phyloP scores from a whole-genome alignment of 2,113 vertebrate genomes.

The Scolopax mira region DNA sequence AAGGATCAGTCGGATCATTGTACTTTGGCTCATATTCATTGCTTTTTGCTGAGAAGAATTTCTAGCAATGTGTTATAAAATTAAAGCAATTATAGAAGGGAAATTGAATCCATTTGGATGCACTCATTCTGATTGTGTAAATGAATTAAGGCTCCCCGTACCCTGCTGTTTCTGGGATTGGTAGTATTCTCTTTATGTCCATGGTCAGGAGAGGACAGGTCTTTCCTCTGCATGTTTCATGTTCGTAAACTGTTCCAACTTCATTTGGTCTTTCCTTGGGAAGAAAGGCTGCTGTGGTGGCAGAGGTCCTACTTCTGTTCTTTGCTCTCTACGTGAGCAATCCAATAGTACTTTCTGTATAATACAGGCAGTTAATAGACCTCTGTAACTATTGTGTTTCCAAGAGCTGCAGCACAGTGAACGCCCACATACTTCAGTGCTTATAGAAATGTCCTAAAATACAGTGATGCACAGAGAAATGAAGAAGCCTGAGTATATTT shows the following conservation, averaged over 20 bases:
- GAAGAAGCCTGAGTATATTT: not conserved
- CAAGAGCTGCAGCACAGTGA: not conserved
- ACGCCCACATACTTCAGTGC: accelerated
- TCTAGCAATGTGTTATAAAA: slow-evolving; percentile 31
- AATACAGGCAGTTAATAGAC: not conserved
- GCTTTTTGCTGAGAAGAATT: slow-evolving; percentile 42
- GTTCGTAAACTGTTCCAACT: not conserved
- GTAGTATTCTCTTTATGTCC: not conserved
- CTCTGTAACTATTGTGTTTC: not conserved
- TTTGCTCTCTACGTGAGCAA: not conserved
- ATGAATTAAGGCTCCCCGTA: not conserved
- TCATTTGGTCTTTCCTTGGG: not conserved
- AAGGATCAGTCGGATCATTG: slow-evolving; percentile 15
- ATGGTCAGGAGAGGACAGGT: not conserved
- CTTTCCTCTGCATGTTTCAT: not conserved
- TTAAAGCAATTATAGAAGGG: not conserved
- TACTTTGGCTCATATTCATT: not conserved
- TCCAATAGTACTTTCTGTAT: not conserved
- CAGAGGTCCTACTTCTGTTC: not conserved
- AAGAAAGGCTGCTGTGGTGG: not conserved
- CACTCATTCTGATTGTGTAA: not conserved
- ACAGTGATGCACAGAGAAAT: not conserved
- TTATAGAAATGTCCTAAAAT: not conserved
- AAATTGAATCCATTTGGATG: slow-evolving; percentile 2
- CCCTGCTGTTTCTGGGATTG: not conserved